Base-by-base conservation (phyloP, 2,113 vertebrate genomes). In the Thunnus maccoyii region DNA sequence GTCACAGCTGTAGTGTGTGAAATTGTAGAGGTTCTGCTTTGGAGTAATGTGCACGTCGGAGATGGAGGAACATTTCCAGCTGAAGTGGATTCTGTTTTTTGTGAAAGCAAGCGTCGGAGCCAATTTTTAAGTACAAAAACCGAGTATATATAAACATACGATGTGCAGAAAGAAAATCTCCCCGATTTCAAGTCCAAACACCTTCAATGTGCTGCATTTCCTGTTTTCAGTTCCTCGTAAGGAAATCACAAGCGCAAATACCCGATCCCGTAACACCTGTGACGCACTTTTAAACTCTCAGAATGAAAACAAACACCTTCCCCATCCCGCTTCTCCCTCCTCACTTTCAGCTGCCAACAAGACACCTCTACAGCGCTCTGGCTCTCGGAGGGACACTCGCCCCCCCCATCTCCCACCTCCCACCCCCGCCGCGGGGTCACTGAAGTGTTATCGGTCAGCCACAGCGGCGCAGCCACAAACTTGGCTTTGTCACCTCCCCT, bases 151-250 rank as follows among this genome's bases (percentile, higher is more conserved):
- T 41, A 41, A 89, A 76, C 67, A 83, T 25, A 55, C 48, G 72
- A 56, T 0, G 12, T 58, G 73, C 47, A 11, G 47, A 83, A 27
- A 78, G 64, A 75, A 61, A 22, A 64, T 7, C 27, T 22, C 65
- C 51, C 52, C 3, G 3, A 32, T 50, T 71, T 72, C 27, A 20
- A 71, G 58, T 77, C 74, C 65, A 79, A 90, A 78, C 86, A 50
- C 72, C 48, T 69, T 56, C 63, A 60, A 17, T 73, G 58, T 72
- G 71, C 84, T 48, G 81, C 86, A 86, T 90, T 92, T 93, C 91
- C 91, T 91, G 90, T 91, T 93, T 91, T 89, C 61, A 63, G 41
- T 51, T 85, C 68, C 74, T 65, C 25, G 3, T 3, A 46, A 82
- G 88, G 88, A 86, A 90, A 89, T 36, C 44, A 50, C 70, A 76